Evolutionary conservation across 2,888 invertebrate species (phyloP), one percentile per base, ranked within the genome.

Genomic region (Lamellibrachia satsuma): DNA sequence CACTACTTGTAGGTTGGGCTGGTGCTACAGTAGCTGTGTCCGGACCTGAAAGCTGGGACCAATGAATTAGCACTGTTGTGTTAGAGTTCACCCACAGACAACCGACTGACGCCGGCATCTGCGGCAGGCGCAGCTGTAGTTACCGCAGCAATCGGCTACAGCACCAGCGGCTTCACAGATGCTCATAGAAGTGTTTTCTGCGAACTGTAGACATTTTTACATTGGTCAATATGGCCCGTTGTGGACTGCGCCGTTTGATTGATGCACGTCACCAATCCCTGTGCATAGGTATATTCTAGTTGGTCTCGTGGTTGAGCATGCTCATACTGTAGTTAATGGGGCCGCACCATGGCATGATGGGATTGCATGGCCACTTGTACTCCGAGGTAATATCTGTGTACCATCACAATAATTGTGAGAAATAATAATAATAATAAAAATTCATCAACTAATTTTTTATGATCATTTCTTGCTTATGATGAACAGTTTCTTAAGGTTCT

Each of bases 261-360:
- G 75, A 75, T 15, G 22, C 22, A n/a, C 22, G 75, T 11, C 75
- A 75, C 6, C 75, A 75, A 75, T 75, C 75, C n/a, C 75, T 75
- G 75, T 75, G 75, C 75, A 75, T 75, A 75, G 75, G 75, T 22
- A 22, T 75, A 75, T 75, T 75, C n/a, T 75, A 75, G 75, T 75
- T 75, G 75, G 75, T 75, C 22, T 75, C 75, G 22, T 75, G 22
- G 15, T 22, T n/a, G 22, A 6, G 75, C 75, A 75, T 15, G 75
- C 75, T 75, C 75, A 6, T 75, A n/a, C 75, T 75, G 75, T 75
- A 75, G 75, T 75, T 75, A 75, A 75, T 15, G 15, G 60, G 22
- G 22, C 22, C 22, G 22, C 75, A 15, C 75, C n/a, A 3, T 55
- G 55, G 55, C 55, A 55, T 55, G 55, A 55, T 9, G 3, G 22